Evolutionary conservation across 2,113 vertebrate genomes (phyloP).

Genomic region (Calyptomena viridis): DNA sequence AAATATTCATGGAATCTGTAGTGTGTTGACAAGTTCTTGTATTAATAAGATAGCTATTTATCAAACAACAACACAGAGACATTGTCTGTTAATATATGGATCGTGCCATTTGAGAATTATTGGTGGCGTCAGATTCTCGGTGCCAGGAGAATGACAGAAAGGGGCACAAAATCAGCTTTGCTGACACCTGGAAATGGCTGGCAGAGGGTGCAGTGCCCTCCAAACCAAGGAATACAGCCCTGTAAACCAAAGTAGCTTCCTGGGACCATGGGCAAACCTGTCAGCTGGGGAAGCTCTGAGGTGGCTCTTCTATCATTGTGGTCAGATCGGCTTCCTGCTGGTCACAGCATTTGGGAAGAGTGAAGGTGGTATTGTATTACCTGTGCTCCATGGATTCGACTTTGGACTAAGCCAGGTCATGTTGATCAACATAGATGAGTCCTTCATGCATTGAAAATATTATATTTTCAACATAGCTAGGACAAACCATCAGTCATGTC

Average conservation of each 20-base stretch:
- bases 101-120: background rate
- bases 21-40: background rate
- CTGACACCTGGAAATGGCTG: background rate
- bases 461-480: background rate
- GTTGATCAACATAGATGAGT: background rate
- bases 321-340: background rate
- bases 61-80: background rate
- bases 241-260: background rate
- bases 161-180: background rate
- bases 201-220: background rate
- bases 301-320: background rate
- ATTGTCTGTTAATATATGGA: background rate
- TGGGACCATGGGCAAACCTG: background rate
- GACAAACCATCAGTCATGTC: background rate
- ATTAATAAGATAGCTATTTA: background rate
- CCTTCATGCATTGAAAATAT: background rate
- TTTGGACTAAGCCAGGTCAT: background rate
- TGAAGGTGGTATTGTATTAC: background rate
- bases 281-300: background rate
- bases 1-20: background rate
- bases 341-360: background rate
- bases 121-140: background rate
- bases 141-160: rapidly evolving
- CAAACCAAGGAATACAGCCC: rapidly evolving
- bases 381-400: background rate